Evolutionary conservation across 2,113 vertebrate genomes (phyloP).

Genomic region (Edolisoma coerulescens): DNA sequence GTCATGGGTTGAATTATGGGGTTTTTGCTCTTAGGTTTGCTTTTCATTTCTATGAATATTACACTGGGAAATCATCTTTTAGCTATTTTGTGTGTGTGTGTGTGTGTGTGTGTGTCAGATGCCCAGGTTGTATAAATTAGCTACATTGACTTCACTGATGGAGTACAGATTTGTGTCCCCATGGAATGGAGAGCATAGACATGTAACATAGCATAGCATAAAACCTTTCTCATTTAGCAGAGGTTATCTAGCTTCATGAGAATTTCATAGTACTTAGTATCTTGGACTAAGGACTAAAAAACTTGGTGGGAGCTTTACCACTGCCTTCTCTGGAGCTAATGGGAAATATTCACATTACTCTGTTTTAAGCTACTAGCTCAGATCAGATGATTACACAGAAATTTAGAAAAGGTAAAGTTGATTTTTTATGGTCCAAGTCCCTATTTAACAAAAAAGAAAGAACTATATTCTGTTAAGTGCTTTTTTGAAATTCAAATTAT

Average conservation of each 20-base stretch:
- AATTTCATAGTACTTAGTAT: not conserved
- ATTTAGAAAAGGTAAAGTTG: conserved; percentile 25
- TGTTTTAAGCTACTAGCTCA: not conserved
- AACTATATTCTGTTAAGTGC: conserved; percentile 3
- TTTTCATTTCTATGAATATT: not conserved
- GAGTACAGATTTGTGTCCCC: not conserved
- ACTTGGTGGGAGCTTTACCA: not conserved
- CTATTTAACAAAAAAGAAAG: conserved; percentile 34
- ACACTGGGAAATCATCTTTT: not conserved
- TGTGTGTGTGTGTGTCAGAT: not conserved
- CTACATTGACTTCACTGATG: not conserved
- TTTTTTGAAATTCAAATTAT: conserved; percentile 61
- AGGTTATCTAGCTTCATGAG: not conserved
- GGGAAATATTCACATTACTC: not conserved
- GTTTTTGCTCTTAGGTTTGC: not conserved
- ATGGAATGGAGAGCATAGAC: not conserved
- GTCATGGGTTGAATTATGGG: not conserved
- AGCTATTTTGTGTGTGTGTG: not conserved
- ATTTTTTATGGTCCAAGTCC: not conserved
- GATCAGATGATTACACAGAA: not conserved
- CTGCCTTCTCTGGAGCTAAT: not conserved
- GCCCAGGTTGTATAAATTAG: not conserved
- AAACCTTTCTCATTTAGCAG: not conserved
- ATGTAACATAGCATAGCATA: not conserved
- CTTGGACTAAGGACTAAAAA: not conserved